Evolutionary conservation across 2,888 invertebrate genomes (phyloP), one percentile per base, ranked within the genome.

Genomic region (Nowickia ferox): DNA sequence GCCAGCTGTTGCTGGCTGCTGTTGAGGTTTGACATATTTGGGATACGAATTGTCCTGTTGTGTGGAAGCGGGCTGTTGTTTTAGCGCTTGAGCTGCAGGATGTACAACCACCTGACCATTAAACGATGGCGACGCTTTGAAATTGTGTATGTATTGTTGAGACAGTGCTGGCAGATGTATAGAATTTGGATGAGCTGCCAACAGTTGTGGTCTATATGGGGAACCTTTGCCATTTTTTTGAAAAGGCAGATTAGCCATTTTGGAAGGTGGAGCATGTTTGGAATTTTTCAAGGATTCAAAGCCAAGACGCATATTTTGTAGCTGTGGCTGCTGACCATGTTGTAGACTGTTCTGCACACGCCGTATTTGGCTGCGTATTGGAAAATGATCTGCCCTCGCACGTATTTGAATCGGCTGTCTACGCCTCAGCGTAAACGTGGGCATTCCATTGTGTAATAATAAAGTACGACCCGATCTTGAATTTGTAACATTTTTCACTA

Each of bases 111-210:
- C 88, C 38, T 91, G 89, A 3, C 91, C 92, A 86, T 90, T 91
- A 53, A 89, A 92, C 4, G 88, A 81, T 0, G 90, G 92, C 0
- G 92, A 92, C 1, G 92, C 90, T 78, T 92, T 92, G 10, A 92
- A 91, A 72, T 89, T 90, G 17, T 88, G 89, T 6, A 88, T 72
- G 46, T 90, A 91, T 63, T 90, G 89, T 42, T 87, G 84, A 0
- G 87, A 84, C 22, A 79, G 53, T 11, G 84, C 68, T 0, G 88
- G 74, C 13, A 80, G 63, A 3, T 84, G 76, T 11, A 87, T 59
- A 66, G 84, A 76, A 78, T 86, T 88, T 42, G 72, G 84, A 53
- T 81, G 88, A 68, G 40, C 68, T 42, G 9, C 87, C 80, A 80
- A 71, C 63, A 55, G 55, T 38, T 84, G 87, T 10, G 77, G 68